A percentile compares a stretch with the other conserved stretches of the same genome.
Evolutionary conservation across 2,888 invertebrate species (phyloP).

Genomic region (Brenthis hecate): DNA sequence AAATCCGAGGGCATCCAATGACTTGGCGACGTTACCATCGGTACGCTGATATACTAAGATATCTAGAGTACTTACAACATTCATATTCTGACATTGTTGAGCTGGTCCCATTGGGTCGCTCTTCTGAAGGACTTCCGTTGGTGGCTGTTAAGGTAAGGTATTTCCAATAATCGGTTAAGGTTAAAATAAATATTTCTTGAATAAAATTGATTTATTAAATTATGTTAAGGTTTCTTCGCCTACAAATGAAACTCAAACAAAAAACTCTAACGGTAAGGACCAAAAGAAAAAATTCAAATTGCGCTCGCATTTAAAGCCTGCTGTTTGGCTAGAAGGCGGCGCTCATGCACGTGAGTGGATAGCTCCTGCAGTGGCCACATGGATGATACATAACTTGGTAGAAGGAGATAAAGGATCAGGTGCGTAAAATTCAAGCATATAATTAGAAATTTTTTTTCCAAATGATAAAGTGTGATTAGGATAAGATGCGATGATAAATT

Average conservation of each 20-base stretch:
- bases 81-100: conserved; percentile 85
- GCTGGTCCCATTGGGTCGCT: conserved; percentile 87
- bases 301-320: conserved; percentile 82
- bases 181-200: neutral
- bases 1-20: conserved; percentile 83
- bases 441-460: neutral
- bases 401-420: conserved; percentile 83
- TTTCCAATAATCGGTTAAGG: neutral
- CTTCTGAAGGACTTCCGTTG: conserved; percentile 87
- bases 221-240: conserved; percentile 61
- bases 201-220: conserved; percentile 11
- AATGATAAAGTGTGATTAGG: neutral
- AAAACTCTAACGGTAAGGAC: conserved; percentile 48
- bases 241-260: conserved; percentile 55
- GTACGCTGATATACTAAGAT: conserved; percentile 86
- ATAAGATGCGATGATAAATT: neutral
- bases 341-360: conserved; percentile 91
- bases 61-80: conserved; percentile 85
- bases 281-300: conserved; percentile 75
- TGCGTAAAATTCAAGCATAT: conserved; percentile 44
- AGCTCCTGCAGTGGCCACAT: conserved; percentile 88
- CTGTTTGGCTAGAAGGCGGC: conserved; percentile 92
- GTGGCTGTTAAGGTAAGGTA: conserved; percentile 85
- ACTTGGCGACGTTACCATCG: conserved; percentile 89
- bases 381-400: conserved; percentile 86